Conservation (phyloP, 1,140 invertebrate genomes). For the Drosophila arizonae region DNA sequence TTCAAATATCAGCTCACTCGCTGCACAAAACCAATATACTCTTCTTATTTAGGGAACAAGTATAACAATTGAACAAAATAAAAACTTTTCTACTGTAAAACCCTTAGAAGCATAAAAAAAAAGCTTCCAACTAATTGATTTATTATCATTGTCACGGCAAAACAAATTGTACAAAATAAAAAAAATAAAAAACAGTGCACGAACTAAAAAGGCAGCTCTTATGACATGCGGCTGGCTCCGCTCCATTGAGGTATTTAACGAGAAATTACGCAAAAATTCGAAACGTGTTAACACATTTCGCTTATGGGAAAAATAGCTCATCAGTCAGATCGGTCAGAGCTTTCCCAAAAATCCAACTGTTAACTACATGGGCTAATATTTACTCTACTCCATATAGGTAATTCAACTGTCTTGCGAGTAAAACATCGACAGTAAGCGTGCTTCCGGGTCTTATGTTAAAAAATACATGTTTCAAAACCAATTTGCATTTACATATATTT, state of each 20-base stretch:
- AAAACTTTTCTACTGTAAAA: neutral
- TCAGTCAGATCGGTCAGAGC: constrained; percentile 17
- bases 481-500: constrained; percentile 58
- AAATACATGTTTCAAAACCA: constrained; percentile 47
- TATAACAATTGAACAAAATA: too few species aligned
- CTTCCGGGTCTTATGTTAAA: constrained; percentile 66
- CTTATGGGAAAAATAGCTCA: constrained; percentile 40
- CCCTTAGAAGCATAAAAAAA: constrained; percentile 52
- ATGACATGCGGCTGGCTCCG: constrained; percentile 23
- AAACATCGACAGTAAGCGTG: constrained; percentile 1
- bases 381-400: constrained; percentile 15
- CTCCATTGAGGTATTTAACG: constrained; percentile 14
- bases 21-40: too few species aligned
- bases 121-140: constrained; percentile 67
- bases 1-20: too few species aligned
- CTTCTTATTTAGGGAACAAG: too few species aligned
- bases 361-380: constrained; percentile 53
- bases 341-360: constrained; percentile 39
- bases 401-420: constrained; percentile 21
- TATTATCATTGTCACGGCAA: constrained; percentile 68
- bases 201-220: constrained; percentile 41
- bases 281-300: constrained; percentile 42
- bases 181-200: neutral
- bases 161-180: constrained; percentile 26
- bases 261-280: constrained; percentile 43